Percentiles rank a stretch among this genome's conserved stretches.
Conservation (phyloP, 2,113 vertebrate species). For the Talpa occidentalis region DNA sequence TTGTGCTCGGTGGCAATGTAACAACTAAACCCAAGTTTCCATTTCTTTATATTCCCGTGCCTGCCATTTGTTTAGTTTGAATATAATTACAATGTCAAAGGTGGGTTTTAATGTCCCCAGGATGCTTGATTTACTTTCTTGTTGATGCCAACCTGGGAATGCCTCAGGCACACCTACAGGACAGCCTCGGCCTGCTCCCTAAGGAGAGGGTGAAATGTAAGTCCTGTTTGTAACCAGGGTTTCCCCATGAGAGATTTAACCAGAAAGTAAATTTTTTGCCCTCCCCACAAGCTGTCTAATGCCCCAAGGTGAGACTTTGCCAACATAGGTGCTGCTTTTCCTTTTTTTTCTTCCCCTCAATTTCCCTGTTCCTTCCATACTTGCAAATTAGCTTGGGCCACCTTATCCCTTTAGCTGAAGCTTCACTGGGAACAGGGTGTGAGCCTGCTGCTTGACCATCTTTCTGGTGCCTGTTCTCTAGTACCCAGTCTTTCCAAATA, state of each 20-base stretch:
- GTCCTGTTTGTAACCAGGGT: background rate
- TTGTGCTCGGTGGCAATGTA: background rate
- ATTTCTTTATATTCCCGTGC: background rate
- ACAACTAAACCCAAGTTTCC: background rate
- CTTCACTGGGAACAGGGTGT: background rate
- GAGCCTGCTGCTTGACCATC: background rate
- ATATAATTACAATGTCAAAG: background rate
- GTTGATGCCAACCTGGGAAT: background rate
- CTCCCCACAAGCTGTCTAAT: background rate
- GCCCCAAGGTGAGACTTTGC: background rate
- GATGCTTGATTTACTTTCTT: background rate
- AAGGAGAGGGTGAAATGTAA: background rate
- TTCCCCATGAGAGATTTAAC: background rate
- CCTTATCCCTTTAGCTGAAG: background rate
- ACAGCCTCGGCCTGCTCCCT: no score
- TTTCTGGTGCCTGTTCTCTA: background rate
- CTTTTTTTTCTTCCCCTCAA: background rate
- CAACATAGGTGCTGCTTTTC: fast-evolving
- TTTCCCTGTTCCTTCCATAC: background rate
- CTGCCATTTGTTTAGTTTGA: background rate
- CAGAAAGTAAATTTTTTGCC: background rate
- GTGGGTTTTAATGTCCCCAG: background rate
- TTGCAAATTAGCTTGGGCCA: background rate
- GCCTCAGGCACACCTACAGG: background rate
- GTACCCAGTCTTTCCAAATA: background rate